Evolutionary conservation across 2,888 invertebrate species (phyloP), one percentile per base, ranked within the genome.

Genomic region (Fragum whitleyi): DNA sequence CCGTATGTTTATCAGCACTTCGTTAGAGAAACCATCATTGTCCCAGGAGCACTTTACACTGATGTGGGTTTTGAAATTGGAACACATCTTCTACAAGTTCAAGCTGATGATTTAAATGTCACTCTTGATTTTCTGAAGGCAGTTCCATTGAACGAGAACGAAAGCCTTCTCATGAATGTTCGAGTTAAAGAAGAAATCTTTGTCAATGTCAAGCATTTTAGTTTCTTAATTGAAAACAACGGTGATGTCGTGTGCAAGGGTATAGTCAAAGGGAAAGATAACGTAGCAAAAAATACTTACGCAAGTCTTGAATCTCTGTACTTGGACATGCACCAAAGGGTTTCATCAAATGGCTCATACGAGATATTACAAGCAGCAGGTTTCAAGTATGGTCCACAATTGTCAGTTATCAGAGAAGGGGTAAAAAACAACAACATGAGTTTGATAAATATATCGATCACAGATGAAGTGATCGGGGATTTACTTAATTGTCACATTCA

Each of bases 1-100:
- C 82, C 87, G 6, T 86, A 80, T 69, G 77, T 86, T 9, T 89
- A 77, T 65, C 76, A 83, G 11, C 89, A 89, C 69, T 36, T 69
- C n/a, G 79, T 89, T 0, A 62, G 59, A 0, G 82, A 71, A 0
- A 79, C 39, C 21, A 67, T 83, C 23, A 36, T 88, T 14, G 79
- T 88, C 1, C 89, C 86, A 6, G 87, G 87, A 5, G 79, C 85
- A 3, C 51, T 82, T 16, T 85, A 85, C 61, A 82, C 68, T 3
- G 88, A 88, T 28, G 78, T 80, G 0, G 84, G 75, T 1, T 61
- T 86, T 7, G 83, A 80, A 47, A 36, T 86, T 1, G 86, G 77
- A 47, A 59, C 51, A 74, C 26, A 36, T 21, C 7, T 39, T 53
- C 28, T 74, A 14, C 23, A 36, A 23, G 3, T 26, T 6, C 21